Conservation (phyloP, 1,140 invertebrate species). For the Meteorus sp. region DNA sequence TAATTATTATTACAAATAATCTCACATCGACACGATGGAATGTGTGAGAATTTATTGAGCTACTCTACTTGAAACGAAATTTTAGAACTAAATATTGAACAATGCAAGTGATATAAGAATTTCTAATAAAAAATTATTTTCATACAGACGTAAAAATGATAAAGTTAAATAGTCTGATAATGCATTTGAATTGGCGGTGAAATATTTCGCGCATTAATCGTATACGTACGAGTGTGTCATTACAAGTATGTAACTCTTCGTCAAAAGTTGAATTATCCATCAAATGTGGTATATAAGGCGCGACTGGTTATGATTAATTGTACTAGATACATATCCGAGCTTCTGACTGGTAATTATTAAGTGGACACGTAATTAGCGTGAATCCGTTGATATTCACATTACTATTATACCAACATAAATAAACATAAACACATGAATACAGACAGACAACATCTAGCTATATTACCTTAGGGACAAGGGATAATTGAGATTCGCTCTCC, state of each 20-base stretch:
- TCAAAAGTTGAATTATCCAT: conserved; percentile 30
- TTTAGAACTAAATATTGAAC: too few species aligned
- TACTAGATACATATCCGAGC: conserved; percentile 13
- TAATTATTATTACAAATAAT: too few species aligned
- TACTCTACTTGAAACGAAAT: too few species aligned
- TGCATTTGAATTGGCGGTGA: too few species aligned
- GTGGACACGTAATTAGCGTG: conserved; percentile 30
- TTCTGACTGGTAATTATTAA: conserved; percentile 29
- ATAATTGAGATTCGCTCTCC: conserved; percentile 32
- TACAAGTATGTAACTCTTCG: conserved; percentile 28
- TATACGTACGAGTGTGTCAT: conserved; percentile 27
- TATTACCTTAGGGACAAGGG: conserved; percentile 19
- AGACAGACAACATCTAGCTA: background rate
- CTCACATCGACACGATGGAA: too few species aligned
- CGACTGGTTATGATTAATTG: conserved; percentile 30
- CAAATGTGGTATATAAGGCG: background rate
- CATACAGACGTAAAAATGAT: too few species aligned
- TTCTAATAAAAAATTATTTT: too few species aligned
- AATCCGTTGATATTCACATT: conserved; percentile 17
- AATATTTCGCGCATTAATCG: too few species aligned
- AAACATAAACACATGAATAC: background rate
- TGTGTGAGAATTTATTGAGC: too few species aligned
- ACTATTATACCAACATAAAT: too few species aligned
- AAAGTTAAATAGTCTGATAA: too few species aligned
- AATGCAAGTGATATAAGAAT: background rate